These are phyloP conservation scores for Campopleginae sp. DNA, from an alignment of 2,888 invertebrate genomes.

Conservation along the genomic window DNA sequence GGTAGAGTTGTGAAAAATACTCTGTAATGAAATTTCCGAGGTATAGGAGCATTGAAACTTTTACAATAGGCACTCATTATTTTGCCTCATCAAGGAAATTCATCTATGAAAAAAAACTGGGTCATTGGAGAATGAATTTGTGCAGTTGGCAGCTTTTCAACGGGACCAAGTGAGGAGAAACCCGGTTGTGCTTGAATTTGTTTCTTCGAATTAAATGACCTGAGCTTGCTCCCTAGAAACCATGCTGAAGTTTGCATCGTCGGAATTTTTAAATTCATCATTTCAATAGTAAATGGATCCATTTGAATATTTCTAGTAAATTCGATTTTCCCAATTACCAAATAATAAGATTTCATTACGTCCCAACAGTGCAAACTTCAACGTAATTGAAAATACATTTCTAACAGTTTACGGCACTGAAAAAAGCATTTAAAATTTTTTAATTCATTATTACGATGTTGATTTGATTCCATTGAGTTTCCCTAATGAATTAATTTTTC, in stretches of 20 bases:
- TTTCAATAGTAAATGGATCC: too few species aligned
- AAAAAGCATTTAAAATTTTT: too few species aligned
- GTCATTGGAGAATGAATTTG: background rate
- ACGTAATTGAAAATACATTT: too few species aligned
- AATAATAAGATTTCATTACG: too few species aligned
- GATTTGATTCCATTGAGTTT: too few species aligned
- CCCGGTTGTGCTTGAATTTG: background rate
- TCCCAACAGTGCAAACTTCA: too few species aligned
- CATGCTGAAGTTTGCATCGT: background rate
- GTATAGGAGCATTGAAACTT: background rate
- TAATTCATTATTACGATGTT: too few species aligned
- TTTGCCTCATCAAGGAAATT: background rate
- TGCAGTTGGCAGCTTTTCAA: background rate
- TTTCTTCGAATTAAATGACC: background rate
- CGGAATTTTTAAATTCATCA: background rate
- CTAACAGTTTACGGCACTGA: too few species aligned
- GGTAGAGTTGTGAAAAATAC: background rate
- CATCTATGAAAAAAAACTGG: background rate
- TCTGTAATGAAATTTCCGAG: background rate
- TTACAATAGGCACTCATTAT: background rate
- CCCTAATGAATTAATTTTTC: too few species aligned
- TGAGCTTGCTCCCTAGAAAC: background rate
- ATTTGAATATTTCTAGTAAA: too few species aligned
- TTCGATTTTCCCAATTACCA: too few species aligned
- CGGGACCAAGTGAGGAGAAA: background rate